Conservation (phyloP, 1,140 invertebrate genomes). For the Euura saliciscinereae region DNA sequence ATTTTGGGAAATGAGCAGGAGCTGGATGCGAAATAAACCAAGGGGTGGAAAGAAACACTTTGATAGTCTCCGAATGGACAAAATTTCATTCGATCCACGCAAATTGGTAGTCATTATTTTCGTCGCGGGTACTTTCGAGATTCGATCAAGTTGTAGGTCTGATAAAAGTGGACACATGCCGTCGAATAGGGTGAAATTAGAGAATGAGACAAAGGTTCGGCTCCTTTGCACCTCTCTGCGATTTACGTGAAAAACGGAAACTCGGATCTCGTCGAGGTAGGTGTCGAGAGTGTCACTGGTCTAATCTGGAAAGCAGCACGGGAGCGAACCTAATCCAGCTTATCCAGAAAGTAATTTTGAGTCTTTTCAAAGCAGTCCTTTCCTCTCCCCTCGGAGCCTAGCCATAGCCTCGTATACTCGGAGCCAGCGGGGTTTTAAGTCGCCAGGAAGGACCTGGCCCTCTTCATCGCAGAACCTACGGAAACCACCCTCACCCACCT, state of each 20-base stretch:
- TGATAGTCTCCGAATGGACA: not conserved
- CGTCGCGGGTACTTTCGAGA: too few relatives aligned
- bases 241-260: not conserved
- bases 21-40: not conserved
- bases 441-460: conserved; percentile 35
- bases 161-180: too few relatives aligned
- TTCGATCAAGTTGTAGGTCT: too few relatives aligned
- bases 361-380: conserved; percentile 53
- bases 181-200: too few relatives aligned
- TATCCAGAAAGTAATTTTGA: conserved; percentile 63
- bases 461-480: conserved; percentile 18
- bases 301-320: conserved; percentile 55
- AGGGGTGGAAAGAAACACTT: not conserved
- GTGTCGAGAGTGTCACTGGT: conserved; percentile 46
- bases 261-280: not conserved
- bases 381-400: conserved; percentile 17
- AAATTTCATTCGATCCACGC: too few relatives aligned
- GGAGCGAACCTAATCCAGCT: conserved; percentile 61
- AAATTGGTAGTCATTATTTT: too few relatives aligned
- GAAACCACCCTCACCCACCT: conserved; percentile 24
- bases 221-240: not conserved
- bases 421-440: conserved; percentile 38
- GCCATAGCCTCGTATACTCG: not conserved
- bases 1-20: not conserved
- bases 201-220: not conserved